Evolutionary conservation across 2,113 vertebrate genomes (phyloP).

Genomic region (Anseranas semipalmata): DNA sequence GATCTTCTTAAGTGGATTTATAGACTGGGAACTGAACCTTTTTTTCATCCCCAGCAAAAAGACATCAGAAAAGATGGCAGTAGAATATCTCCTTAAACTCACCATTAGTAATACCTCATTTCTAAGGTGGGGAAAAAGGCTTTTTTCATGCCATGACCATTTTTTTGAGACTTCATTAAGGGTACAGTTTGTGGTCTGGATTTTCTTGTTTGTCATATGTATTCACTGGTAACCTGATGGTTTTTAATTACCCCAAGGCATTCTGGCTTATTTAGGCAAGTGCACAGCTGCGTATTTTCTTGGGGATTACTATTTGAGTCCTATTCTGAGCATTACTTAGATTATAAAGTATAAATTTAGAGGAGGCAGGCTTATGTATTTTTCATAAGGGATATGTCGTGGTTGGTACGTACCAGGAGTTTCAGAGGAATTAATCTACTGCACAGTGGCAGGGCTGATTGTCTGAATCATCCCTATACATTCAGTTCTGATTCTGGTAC

Average conservation of each 20-base stretch:
- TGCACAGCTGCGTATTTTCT: slow-evolving; percentile 16
- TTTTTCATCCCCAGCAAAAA: neutral
- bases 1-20: neutral
- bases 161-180: neutral
- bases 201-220: neutral
- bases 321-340: neutral
- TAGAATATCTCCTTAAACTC: neutral
- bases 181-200: neutral
- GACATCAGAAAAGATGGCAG: neutral
- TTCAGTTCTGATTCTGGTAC: neutral
- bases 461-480: neutral
- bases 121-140: neutral
- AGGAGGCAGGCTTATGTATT: slow-evolving; percentile 2
- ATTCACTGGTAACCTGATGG: neutral
- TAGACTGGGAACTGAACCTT: neutral
- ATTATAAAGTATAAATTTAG: slow-evolving; percentile 23
- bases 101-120: neutral
- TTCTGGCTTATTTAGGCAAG: slow-evolving; percentile 8
- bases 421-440: slow-evolving; percentile 22
- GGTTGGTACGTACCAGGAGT: neutral
- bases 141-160: neutral
- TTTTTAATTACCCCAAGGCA: slow-evolving; percentile 34
- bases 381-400: slow-evolving; percentile 7
- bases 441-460: neutral
- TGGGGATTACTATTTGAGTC: neutral